A percentile compares a stretch with the other conserved stretches of the same genome.
phyloP scores from a whole-genome alignment of 2,113 vertebrate species.

The Clinocottus analis region DNA sequence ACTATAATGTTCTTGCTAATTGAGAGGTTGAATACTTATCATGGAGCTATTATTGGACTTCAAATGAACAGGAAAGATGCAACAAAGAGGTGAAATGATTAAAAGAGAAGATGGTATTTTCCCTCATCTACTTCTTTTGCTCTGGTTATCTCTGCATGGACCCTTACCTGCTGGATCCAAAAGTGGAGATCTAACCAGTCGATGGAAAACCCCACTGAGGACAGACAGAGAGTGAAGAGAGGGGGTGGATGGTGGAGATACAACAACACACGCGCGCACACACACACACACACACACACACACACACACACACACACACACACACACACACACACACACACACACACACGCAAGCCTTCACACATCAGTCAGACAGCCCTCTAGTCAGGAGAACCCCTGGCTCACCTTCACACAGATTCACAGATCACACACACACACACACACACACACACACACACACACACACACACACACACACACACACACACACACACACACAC shows the following conservation, averaged over 20 bases:
- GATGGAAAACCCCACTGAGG: constrained; percentile 75
- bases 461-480: constrained; percentile 31
- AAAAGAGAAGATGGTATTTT: background rate
- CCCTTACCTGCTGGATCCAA: constrained; percentile 45
- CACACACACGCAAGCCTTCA: constrained; percentile 50
- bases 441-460: constrained; percentile 50
- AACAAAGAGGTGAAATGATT: background rate
- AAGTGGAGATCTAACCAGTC: constrained; percentile 55
- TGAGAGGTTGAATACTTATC: background rate
- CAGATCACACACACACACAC: constrained; percentile 74
- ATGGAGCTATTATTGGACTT: background rate
- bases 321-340: constrained; percentile 35
- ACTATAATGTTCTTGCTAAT: background rate
- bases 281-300: constrained; percentile 56
- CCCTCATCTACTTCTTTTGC: background rate
- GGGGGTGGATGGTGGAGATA: constrained; percentile 38
- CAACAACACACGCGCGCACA: constrained; percentile 38
- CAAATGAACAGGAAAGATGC: background rate
- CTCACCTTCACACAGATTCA: constrained; percentile 85
- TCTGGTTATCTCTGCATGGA: constrained; percentile 25
- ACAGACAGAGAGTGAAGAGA: constrained; percentile 47
- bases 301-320: constrained; percentile 48
- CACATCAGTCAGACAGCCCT: constrained; percentile 81
- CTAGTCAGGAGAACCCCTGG: constrained; percentile 87
- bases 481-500: constrained; percentile 24